Evolutionary conservation across 1,140 invertebrate species (phyloP), one percentile per base, ranked within the genome.

Genomic region (Tribolium madens): DNA sequence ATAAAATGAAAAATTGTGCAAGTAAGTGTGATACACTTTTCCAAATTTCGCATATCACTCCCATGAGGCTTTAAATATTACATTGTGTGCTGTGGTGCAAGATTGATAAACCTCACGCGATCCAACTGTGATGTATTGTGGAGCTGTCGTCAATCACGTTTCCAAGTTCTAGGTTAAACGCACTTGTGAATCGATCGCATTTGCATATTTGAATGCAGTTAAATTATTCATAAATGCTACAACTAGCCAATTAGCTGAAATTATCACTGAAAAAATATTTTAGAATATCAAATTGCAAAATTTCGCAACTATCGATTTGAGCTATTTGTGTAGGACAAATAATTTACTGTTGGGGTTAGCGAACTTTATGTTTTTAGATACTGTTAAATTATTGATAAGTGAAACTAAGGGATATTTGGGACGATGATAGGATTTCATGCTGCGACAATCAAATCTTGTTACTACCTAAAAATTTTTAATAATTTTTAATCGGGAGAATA

Each of bases 101-200:
- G 57, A 64, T 64, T 64, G 57, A 64, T 64, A 64, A 64, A 64
- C 12, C 9, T n/a, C 57, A 64, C 57, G 57, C 52, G 17, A 52
- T 52, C 17, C 14, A 31, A 7, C 50, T 7, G 53, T 26, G 53
- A n/a, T 13, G n/a, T 64, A 12, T 64, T 57, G 52, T 57, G 52
- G 26, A 64, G 57, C 57, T 64, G 57, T 33, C 26, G 12, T 5
- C 12, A 26, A 64, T 64, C 57, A 64, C 57, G 57, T 64, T 33
- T 64, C n/a, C 57, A 64, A 64, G 57, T 64, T 64, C 57, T 33
- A 64, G 57, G 26, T 10, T 64, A 33, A 64, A 64, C 33, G 57
- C 26, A 64, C 12, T 64, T 31, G 57, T 33, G 31, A 64, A 64
- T 64, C 57, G 26, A 64, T 33, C 3, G 26, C 10, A 64, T 64